Evolutionary conservation across 1,140 invertebrate species (phyloP).

Genomic region (Zaprionus taronus): DNA sequence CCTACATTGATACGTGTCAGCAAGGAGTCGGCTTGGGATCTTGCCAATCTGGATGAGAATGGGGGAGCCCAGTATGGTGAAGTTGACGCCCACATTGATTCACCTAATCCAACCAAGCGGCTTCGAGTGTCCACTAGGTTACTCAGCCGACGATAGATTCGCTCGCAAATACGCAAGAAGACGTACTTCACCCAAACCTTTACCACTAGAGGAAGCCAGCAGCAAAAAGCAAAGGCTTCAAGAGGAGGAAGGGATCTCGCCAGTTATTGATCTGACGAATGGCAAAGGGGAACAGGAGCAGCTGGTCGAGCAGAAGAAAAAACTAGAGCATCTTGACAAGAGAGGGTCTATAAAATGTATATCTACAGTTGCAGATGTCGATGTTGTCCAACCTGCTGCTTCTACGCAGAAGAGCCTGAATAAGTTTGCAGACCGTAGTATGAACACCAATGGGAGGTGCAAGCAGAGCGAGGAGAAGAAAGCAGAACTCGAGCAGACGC

Average conservation of each 20-base stretch:
- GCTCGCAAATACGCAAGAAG: conserved; percentile 24
- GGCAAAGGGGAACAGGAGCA: too few species aligned
- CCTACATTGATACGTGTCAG: conserved; percentile 62
- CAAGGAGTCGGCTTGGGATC: conserved; percentile 57
- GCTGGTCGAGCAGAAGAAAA: background rate
- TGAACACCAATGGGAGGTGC: too few species aligned
- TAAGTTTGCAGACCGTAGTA: too few species aligned
- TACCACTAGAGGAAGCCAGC: background rate
- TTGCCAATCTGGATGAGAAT: conserved; percentile 47
- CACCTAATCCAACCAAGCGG: conserved; percentile 61
- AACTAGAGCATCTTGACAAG: background rate
- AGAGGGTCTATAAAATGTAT: too few species aligned
- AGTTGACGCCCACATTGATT: conserved; percentile 35
- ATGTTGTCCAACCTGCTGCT: too few species aligned
- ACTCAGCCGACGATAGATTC: conserved; percentile 36
- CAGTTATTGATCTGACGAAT: background rate
- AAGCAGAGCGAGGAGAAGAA: background rate
- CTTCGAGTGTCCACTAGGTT: conserved; percentile 59
- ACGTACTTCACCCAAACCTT: conserved; percentile 10
- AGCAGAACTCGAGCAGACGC: background rate
- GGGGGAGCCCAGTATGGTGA: conserved; percentile 56
- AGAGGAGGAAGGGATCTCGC: background rate
- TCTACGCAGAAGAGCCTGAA: too few species aligned
- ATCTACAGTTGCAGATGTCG: too few species aligned
- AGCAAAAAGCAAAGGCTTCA: conserved; percentile 29